Evolutionary conservation across 1,140 invertebrate genomes (phyloP), one percentile per base, ranked within the genome.

Genomic region (Drosophila arawakana): DNA sequence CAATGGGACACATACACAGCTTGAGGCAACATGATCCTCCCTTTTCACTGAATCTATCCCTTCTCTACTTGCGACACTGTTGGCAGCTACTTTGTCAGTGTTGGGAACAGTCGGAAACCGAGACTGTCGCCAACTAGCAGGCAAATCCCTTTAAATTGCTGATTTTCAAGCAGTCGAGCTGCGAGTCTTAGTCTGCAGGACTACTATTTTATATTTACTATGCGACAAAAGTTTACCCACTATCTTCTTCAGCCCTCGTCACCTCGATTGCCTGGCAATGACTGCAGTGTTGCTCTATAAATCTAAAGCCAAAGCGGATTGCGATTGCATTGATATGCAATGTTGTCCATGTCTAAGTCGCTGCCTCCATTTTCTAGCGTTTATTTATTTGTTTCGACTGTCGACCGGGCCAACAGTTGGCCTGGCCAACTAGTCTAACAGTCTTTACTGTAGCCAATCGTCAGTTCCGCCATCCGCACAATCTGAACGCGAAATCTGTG

Each of bases 91-190:
- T 35, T 55, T 57, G 63, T 57, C 63, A 67, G 63, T 65, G 61
- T 50, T 37, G 46, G 30, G 50, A 49, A 72, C 50, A 57, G 61
- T 50, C 13, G 30, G 35, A 30, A 34, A 35, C 47, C 15, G 43
- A 47, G 52, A 69, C 73, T 78, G 83, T 83, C 84, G 80, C 83
- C 80, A 83, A 69, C 69, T 79, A 61, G 61, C 83, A 82, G 61
- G 76, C 80, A 88, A 88, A 89, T 81, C 84, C 84, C 66, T 72
- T 84, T 84, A 81, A 81, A 88, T 89, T 76, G 77, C 84, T 73
- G 84, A 88, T 83, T 80, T 79, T 67, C 75, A 59, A 52, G 50
- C 43, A 72, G 54, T 62, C 50, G 34, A 30, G 3, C 35, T 35
- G 72, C 11, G 43, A 60, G 75, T 58, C 75, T 21, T 21, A 59